phyloP scores from a whole-genome alignment of 2,113 vertebrate genomes.

The Numenius arquata region DNA sequence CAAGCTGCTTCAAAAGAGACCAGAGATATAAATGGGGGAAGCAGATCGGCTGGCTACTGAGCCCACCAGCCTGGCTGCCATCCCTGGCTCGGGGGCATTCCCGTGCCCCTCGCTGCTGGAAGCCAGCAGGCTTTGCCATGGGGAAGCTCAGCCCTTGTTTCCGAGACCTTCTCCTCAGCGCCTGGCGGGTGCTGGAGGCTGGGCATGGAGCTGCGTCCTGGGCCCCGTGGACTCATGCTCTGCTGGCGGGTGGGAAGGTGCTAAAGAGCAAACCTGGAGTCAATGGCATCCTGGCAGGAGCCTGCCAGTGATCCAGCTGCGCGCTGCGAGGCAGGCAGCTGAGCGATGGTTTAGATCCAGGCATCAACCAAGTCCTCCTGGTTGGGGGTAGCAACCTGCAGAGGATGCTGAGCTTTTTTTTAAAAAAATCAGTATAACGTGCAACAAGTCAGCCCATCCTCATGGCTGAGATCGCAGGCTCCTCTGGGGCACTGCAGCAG shows the following conservation, averaged over 20 bases:
- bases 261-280: not conserved
- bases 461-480: not conserved
- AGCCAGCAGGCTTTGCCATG: not conserved
- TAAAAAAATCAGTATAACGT: fast-evolving
- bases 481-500: fast-evolving
- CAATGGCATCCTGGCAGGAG: not conserved
- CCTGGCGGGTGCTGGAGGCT: not conserved
- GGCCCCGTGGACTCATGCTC: not conserved
- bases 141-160: not conserved
- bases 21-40: not conserved
- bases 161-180: not conserved
- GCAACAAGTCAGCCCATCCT: not conserved
- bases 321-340: not conserved
- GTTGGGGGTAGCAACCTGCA: not conserved
- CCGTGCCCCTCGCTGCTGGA: not conserved
- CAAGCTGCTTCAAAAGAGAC: constrained; percentile 15
- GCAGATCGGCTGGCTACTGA: not conserved
- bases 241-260: fast-evolving
- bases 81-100: not conserved
- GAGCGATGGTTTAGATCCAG: not conserved
- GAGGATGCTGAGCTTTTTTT: not conserved
- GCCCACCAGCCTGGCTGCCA: not conserved
- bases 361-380: not conserved
- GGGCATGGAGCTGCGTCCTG: not conserved
- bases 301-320: not conserved